These are phyloP conservation scores for Jacana jacana DNA, from an alignment of 2,113 vertebrate genomes.

Conservation along the genomic window DNA sequence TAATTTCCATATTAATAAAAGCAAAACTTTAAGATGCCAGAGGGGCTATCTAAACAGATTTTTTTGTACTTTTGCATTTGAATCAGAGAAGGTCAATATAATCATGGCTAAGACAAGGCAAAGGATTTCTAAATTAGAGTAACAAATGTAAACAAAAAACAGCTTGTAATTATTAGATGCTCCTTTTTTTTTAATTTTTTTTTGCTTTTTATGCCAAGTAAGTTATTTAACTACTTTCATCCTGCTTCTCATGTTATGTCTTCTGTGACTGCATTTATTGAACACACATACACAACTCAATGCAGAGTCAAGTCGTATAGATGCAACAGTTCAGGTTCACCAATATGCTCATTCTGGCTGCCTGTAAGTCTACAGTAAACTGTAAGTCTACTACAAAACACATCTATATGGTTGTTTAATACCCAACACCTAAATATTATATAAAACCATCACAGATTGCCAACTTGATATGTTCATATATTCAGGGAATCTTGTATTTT, in stretches of 20 bases:
- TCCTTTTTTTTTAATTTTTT: neutral
- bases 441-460: neutral
- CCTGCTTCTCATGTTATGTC: neutral
- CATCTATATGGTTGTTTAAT: neutral
- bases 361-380: neutral
- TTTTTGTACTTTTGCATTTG: neutral
- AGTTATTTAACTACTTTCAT: neutral
- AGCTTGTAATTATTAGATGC: neutral
- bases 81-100: neutral
- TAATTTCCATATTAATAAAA: neutral
- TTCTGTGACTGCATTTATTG: neutral
- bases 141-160: neutral
- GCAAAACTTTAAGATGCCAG: neutral
- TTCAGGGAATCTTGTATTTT: neutral
- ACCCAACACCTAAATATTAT: neutral
- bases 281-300: neutral
- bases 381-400: rapidly evolving
- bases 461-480: neutral
- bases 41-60: neutral
- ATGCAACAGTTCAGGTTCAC: neutral
- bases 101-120: neutral
- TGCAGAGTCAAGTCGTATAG: neutral
- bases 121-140: neutral
- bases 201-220: neutral
- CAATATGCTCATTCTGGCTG: neutral